Conservation (phyloP, 2,113 vertebrate genomes). For the Sturnus vulgaris region DNA sequence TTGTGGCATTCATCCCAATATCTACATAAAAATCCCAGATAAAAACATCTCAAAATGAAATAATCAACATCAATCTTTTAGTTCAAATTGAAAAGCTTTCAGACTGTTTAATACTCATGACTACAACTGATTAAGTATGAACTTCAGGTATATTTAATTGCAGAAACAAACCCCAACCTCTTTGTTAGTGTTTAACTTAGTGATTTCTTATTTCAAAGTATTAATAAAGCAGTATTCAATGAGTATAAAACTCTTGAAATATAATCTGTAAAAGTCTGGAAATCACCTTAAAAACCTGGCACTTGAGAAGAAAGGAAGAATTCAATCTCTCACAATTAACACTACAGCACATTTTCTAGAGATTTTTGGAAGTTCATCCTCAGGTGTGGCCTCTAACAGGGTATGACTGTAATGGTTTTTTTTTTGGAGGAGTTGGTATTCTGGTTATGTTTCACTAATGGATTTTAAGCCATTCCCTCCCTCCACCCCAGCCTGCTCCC, state of each 20-base stretch:
- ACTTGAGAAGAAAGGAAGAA: conserved; percentile 7
- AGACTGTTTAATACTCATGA: conserved; percentile 54
- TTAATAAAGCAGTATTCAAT: conserved; percentile 29
- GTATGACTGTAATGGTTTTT: neutral
- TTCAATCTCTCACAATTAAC: neutral
- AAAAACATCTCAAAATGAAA: conserved; percentile 50
- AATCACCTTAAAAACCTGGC: conserved; percentile 15
- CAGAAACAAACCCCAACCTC: conserved; percentile 13
- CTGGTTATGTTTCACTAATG: neutral
- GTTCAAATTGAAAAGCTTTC: conserved; percentile 69
- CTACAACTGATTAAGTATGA: conserved; percentile 49
- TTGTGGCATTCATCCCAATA: conserved; percentile 25
- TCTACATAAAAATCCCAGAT: conserved; percentile 46
- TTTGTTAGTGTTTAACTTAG: conserved; percentile 23
- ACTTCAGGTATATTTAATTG: conserved; percentile 53
- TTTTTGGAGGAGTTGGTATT: neutral
- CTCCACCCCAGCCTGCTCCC: accelerated
- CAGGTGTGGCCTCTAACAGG: neutral
- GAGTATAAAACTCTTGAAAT: conserved; percentile 4
- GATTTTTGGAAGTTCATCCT: neutral
- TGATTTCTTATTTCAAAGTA: conserved; percentile 44
- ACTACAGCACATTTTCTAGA: neutral
- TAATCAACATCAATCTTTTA: conserved; percentile 58
- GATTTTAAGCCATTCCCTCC: neutral
- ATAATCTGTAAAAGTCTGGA: neutral